phyloP scores from a whole-genome alignment of 2,113 vertebrate genomes.

The Salvelinus alpinus region DNA sequence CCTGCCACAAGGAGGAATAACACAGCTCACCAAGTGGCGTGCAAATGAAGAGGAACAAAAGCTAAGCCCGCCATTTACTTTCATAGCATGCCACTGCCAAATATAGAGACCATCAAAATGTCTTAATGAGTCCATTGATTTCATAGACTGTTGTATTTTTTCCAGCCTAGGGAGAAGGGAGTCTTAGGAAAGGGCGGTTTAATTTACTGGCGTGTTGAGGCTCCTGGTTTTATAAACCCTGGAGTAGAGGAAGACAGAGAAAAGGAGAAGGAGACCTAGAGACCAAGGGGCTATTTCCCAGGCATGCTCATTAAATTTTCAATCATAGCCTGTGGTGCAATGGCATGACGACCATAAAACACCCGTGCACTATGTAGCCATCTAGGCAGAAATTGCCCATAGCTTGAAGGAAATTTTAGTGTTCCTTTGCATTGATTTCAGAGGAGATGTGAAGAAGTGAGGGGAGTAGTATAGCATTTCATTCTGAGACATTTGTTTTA shows the following conservation, averaged over 20 bases:
- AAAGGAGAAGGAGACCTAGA: conserved; percentile 26
- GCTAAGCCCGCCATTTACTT: conserved; percentile 45
- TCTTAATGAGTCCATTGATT: conserved; percentile 66
- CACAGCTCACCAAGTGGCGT: conserved; percentile 41
- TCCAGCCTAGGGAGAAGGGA: conserved; percentile 17
- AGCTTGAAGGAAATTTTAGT: conserved; percentile 58
- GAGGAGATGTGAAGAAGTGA: conserved; percentile 49
- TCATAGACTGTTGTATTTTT: conserved; percentile 41
- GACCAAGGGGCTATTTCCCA: conserved; percentile 58
- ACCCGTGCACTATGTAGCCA: conserved; percentile 54
- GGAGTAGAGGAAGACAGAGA: conserved; percentile 28
- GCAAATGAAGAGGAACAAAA: conserved; percentile 48
- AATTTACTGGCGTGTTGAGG: conserved; percentile 62
- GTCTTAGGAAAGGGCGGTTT: conserved; percentile 55
- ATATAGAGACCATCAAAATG: conserved; percentile 58
- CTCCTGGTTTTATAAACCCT: conserved; percentile 58
- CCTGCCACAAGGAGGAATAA: conserved; percentile 41
- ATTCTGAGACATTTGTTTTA: conserved; percentile 51
- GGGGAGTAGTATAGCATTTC: conserved; percentile 44
- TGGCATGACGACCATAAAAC: conserved; percentile 67
- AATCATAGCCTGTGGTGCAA: conserved; percentile 65
- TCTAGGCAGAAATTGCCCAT: conserved; percentile 60
- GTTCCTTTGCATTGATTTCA: conserved; percentile 67
- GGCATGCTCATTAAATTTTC: conserved; percentile 72
- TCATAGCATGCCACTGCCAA: conserved; percentile 38